Conservation (phyloP, 2,113 vertebrate genomes). For the Chelonoidis abingdonii region DNA sequence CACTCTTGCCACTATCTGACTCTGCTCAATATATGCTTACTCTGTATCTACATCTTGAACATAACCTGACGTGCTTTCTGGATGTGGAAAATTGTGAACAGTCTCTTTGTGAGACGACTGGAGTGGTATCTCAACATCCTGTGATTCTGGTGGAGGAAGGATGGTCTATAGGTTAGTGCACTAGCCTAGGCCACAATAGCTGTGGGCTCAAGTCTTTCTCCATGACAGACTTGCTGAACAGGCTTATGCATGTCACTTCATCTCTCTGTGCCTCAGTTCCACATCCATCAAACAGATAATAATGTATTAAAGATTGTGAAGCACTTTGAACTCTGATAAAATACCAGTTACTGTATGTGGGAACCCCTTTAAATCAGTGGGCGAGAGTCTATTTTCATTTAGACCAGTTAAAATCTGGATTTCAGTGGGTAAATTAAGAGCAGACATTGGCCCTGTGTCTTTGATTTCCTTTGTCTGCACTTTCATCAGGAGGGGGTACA, state of each 20-base stretch:
- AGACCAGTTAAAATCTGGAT: slow-evolving; percentile 7
- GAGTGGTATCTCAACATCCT: slow-evolving; percentile 40
- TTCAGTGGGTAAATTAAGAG: background rate
- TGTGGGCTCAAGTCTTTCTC: background rate
- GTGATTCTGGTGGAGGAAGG: background rate
- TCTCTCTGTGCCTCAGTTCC: background rate
- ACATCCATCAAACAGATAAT: background rate
- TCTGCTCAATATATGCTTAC: background rate
- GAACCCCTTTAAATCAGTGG: slow-evolving; percentile 46
- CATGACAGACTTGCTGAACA: background rate
- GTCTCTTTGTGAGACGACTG: slow-evolving; percentile 38
- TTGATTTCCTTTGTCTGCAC: background rate
- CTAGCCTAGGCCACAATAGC: background rate
- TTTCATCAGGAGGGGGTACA: background rate
- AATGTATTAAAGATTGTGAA: background rate
- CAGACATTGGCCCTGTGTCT: background rate
- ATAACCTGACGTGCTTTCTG: background rate
- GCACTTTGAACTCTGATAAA: background rate
- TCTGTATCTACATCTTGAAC: slow-evolving; percentile 27
- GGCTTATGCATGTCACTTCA: background rate
- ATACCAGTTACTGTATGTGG: background rate
- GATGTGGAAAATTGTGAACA: slow-evolving; percentile 20
- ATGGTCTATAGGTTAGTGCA: background rate
- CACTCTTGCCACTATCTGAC: background rate
- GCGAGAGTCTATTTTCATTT: slow-evolving; percentile 29